A percentile compares a stretch with the other conserved stretches of the same genome.
Conservation (phyloP, 2,113 vertebrate genomes). For the Onychostoma macrolepis region DNA sequence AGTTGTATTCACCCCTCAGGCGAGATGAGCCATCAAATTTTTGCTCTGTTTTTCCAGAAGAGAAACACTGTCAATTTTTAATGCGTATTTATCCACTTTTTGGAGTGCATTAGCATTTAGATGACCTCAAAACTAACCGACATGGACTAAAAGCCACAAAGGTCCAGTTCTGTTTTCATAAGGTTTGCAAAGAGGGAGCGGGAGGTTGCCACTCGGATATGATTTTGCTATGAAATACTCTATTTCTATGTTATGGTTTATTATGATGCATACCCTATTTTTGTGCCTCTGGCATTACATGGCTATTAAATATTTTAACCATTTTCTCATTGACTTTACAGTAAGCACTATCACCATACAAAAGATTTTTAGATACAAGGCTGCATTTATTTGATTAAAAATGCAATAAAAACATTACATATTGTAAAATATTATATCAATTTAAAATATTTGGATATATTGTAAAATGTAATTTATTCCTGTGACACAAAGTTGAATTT, state of each 20-base stretch:
- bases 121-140: conserved; percentile 8
- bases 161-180: not conserved
- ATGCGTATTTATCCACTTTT: not conserved
- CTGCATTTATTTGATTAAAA: not conserved
- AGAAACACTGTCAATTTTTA: not conserved
- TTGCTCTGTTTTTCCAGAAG: not conserved
- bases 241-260: not conserved
- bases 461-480: too few species aligned
- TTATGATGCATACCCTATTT: not conserved
- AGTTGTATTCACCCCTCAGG: not conserved
- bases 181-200: not conserved
- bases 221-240: not conserved
- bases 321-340: not conserved
- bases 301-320: not conserved
- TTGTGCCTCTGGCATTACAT: not conserved
- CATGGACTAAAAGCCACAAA: not conserved
- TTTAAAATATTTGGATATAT: not conserved
- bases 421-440: not conserved
- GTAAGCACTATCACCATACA: not conserved
- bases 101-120: not conserved
- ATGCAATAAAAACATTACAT: not conserved
- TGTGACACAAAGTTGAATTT: too few species aligned
- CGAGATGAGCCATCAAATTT: not conserved
- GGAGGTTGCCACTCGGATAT: not conserved
- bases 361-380: not conserved